Evolutionary conservation across 2,797 vertebrate genomes (phyloP).

Genomic region (Lepus oiostolus): DNA sequence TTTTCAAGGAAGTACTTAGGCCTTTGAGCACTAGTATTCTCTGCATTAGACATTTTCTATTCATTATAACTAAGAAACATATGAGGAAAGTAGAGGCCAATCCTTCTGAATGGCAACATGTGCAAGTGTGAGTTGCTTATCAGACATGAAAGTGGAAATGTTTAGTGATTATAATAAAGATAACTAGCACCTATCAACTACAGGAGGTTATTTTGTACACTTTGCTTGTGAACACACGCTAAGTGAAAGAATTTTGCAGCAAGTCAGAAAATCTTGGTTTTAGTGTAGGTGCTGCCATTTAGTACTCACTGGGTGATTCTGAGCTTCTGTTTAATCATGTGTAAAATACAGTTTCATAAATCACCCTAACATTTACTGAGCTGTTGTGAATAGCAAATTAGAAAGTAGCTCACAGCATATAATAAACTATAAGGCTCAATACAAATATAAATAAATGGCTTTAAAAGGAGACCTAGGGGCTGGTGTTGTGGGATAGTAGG

Average conservation of each 20-base stretch:
- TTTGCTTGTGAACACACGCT: not conserved
- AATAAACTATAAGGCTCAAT: conserved; percentile 46
- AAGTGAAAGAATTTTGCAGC: not conserved
- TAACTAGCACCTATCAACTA: too few species aligned
- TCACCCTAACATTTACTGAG: conserved; percentile 33
- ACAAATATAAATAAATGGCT: conserved; percentile 48
- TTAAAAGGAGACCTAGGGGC: not conserved
- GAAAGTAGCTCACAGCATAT: conserved; percentile 63
- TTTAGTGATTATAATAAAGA: too few species aligned
- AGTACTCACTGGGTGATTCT: conserved; percentile 13
- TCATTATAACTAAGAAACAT: not conserved
- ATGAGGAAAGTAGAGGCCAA: not conserved
- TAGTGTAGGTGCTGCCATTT: not conserved
- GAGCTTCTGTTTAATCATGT: conserved; percentile 62
- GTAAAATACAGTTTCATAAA: conserved; percentile 68
- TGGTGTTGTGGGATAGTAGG: too few species aligned
- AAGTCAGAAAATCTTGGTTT: conserved; percentile 52
- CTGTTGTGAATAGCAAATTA: conserved; percentile 42
- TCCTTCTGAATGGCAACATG: conserved; percentile 6
- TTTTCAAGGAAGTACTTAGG: conserved; percentile 1
- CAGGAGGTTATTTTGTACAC: too few species aligned
- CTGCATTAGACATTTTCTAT: not conserved
- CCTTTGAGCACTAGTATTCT: not conserved
- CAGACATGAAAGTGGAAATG: too few species aligned
- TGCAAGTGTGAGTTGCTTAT: too few species aligned